These are phyloP conservation scores for Hoplostethus mediterraneus DNA, from an alignment of 2,797 vertebrate genomes.

Conservation along the genomic window DNA sequence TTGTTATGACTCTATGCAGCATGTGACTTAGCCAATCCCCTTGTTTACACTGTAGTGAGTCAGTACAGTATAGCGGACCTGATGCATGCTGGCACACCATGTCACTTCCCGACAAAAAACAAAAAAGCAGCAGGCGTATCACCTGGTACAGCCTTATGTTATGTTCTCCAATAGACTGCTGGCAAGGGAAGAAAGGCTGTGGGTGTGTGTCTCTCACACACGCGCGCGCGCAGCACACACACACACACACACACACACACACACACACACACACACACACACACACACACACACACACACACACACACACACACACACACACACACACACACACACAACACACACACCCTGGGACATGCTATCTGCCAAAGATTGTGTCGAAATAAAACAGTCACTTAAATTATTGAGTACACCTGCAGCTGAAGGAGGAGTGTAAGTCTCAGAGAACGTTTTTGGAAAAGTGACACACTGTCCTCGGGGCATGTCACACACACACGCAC, in stretches of 20 bases:
- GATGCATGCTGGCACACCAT: conserved; percentile 32
- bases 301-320: background rate
- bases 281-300: background rate
- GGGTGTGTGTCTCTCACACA: conserved; percentile 20
- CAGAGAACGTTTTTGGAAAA: conserved; percentile 19
- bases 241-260: background rate
- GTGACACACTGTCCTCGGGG: conserved; percentile 13
- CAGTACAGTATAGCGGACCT: background rate
- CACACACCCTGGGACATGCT: background rate
- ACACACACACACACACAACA: conserved; percentile 1
- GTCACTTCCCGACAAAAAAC: background rate
- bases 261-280: background rate
- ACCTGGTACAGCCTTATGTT: background rate
- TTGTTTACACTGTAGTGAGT: conserved; percentile 14
- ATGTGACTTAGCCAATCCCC: conserved; percentile 4
- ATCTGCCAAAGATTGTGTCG: conserved; percentile 15
- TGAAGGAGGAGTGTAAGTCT: conserved; percentile 27
- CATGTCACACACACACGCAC: background rate
- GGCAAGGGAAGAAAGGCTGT: background rate
- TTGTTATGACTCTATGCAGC: conserved; percentile 1
- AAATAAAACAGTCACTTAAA: conserved; percentile 26
- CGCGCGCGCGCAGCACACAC: background rate
- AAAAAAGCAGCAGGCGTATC: background rate
- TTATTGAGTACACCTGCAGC: background rate
- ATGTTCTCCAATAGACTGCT: background rate